phyloP scores from a whole-genome alignment of 2,797 vertebrate species.

The Myotis vivesi region DNA sequence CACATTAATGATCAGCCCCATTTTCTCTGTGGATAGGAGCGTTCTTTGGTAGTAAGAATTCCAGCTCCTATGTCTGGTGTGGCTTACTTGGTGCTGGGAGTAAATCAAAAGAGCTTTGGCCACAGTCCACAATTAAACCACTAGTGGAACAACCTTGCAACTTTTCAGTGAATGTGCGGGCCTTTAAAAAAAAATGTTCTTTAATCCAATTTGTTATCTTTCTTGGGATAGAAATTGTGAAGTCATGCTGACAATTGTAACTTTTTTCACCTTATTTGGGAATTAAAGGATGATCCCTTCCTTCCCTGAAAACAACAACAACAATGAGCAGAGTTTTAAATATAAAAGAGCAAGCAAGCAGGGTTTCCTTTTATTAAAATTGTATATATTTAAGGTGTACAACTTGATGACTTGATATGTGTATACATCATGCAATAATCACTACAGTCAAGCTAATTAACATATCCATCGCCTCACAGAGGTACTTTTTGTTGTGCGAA shows the following conservation, averaged over 20 bases:
- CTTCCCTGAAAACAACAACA: neutral
- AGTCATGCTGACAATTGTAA: neutral
- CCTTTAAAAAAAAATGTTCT: neutral
- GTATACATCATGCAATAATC: neutral
- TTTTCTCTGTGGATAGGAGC: neutral
- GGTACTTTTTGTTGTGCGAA: neutral
- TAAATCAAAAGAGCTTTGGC: neutral
- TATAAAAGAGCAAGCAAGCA: neutral
- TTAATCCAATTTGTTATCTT: neutral
- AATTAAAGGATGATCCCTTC: slow-evolving; percentile 1
- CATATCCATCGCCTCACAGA: neutral
- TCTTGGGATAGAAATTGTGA: neutral
- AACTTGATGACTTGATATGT: neutral
- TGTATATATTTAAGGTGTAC: neutral
- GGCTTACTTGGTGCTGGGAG: neutral
- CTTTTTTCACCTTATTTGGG: neutral
- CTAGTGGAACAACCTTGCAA: neutral
- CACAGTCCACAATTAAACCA: neutral
- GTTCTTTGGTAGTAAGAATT: neutral
- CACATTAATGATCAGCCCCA: neutral
- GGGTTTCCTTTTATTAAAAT: neutral
- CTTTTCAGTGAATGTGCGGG: neutral
- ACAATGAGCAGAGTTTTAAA: neutral
- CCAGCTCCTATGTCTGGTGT: neutral
- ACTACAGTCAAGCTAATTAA: neutral